A percentile compares a stretch with the other conserved stretches of the same genome.
Evolutionary conservation across 92 coral and sea anemone species (phyloP).

Genomic region (Actinostola sp.): DNA sequence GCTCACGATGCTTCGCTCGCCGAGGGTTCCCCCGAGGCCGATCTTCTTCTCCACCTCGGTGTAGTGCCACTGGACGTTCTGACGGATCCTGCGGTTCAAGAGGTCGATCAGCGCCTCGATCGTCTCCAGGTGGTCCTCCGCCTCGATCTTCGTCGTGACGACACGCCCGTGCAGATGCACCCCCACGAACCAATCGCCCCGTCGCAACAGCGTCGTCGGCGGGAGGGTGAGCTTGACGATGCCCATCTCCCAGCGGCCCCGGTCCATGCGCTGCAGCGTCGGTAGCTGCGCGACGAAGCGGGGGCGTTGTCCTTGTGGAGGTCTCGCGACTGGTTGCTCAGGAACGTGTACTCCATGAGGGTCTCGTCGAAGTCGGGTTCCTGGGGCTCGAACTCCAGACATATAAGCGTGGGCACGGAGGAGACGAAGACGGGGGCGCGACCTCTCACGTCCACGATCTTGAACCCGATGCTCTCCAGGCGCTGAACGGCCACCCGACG

Average conservation of each 20-base stretch:
- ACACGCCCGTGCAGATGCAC: too few species aligned
- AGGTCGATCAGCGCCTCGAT: too few species aligned
- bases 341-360: neutral
- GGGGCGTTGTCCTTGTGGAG: neutral
- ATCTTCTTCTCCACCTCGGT: too few species aligned
- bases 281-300: slow-evolving; percentile 9
- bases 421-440: neutral
- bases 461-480: neutral
- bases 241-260: neutral
- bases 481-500: neutral
- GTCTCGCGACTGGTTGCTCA: neutral
- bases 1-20: too few species aligned
- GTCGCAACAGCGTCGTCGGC: too few species aligned
- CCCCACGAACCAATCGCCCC: too few species aligned
- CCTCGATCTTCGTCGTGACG: too few species aligned
- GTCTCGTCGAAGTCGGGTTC: neutral
- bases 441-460: neutral
- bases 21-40: too few species aligned
- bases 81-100: too few species aligned
- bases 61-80: too few species aligned
- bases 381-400: neutral
- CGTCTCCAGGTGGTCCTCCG: too few species aligned
- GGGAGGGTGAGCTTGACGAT: slow-evolving; percentile 5
- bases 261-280: neutral
- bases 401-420: neutral